Percentiles rank a stretch among this genome's conserved stretches.
Conservation (phyloP, 2,888 invertebrate genomes). For the Macaria liturata region DNA sequence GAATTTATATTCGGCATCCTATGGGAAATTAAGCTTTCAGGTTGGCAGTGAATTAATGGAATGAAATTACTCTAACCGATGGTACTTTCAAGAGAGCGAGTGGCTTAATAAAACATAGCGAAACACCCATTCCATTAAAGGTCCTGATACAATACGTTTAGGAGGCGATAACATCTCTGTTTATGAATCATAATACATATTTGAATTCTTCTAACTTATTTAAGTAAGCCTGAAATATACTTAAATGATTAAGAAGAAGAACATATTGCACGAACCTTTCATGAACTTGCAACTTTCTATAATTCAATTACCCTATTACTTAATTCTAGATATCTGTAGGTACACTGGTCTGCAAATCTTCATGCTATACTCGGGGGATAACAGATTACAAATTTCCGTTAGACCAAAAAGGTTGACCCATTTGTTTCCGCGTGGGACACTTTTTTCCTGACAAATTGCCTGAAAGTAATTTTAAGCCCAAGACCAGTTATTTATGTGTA, state of each 20-base stretch:
- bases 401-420: slow-evolving; percentile 69
- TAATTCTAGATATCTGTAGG: no score
- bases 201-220: no score
- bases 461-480: slow-evolving; percentile 77
- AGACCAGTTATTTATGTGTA: slow-evolving; percentile 74
- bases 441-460: slow-evolving; percentile 77
- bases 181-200: no score
- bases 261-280: no score
- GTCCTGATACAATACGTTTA: slow-evolving; percentile 41
- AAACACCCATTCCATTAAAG: slow-evolving; percentile 39
- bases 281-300: no score
- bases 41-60: slow-evolving; percentile 37
- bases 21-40: slow-evolving; percentile 39
- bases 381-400: slow-evolving; percentile 69
- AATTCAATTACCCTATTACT: no score
- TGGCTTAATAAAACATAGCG: slow-evolving; percentile 43
- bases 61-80: slow-evolving; percentile 37
- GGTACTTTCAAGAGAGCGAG: slow-evolving; percentile 35
- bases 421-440: slow-evolving; percentile 67
- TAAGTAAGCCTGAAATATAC: no score
- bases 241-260: no score
- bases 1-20: slow-evolving; percentile 37
- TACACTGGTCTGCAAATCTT: slow-evolving; percentile 32
- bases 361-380: slow-evolving; percentile 52
- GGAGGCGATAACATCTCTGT: slow-evolving; percentile 17